Percentiles rank a stretch among this genome's conserved stretches.
These are phyloP conservation scores for Taenaris catops DNA, from an alignment of 2,888 invertebrate species.

Conservation along the genomic window DNA sequence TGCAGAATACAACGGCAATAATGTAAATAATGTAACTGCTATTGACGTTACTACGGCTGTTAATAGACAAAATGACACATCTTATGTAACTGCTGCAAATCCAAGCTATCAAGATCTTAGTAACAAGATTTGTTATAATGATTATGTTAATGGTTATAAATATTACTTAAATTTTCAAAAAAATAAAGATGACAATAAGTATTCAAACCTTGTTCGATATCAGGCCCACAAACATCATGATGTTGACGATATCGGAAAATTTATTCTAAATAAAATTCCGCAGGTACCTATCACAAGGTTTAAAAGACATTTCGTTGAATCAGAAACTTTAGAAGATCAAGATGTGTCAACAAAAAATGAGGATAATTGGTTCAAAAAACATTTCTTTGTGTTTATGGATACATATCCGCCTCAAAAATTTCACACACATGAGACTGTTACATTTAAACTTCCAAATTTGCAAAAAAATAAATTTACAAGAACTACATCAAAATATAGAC, in stretches of 20 bases:
- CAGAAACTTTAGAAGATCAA: conserved; percentile 44
- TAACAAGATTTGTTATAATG: conserved; percentile 50
- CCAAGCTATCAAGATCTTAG: conserved; percentile 40
- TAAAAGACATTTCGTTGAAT: conserved; percentile 41
- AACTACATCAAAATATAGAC: no score
- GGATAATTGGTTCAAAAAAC: conserved; percentile 59
- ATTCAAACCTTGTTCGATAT: conserved; percentile 52
- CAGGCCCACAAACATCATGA: conserved; percentile 64
- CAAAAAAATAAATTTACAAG: not conserved
- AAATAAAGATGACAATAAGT: conserved; percentile 43
- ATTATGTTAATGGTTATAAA: conserved; percentile 59
- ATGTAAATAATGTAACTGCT: conserved; percentile 5
- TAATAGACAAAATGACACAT: conserved; percentile 3
- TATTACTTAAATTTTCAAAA: conserved; percentile 58
- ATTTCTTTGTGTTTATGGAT: conserved; percentile 54
- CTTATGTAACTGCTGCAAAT: conserved; percentile 22
- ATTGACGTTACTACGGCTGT: not conserved
- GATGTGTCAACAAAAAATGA: conserved; percentile 55
- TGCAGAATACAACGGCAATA: conserved; percentile 15
- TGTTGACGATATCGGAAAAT: conserved; percentile 68
- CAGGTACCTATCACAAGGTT: conserved; percentile 30
- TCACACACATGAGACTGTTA: conserved; percentile 47
- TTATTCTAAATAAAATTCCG: conserved; percentile 56
- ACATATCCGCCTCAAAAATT: conserved; percentile 46
- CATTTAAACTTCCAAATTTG: conserved; percentile 33